Percentiles rank a stretch among this genome's conserved stretches.
Conservation (phyloP, 92 coral and sea anemone species). For the Scolanthus callimorphus region DNA sequence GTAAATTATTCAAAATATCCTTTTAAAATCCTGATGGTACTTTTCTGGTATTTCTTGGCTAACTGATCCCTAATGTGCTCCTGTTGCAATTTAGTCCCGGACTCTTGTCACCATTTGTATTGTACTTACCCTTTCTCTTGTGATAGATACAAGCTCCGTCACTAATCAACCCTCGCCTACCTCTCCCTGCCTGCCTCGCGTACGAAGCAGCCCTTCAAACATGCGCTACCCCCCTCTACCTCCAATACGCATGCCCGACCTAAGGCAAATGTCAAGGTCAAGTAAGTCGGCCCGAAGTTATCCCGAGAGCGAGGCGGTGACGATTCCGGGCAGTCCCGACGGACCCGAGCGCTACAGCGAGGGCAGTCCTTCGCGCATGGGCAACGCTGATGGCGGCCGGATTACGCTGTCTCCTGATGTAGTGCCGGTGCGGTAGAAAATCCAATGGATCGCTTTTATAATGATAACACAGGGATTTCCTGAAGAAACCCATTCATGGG, state of each 20-base stretch:
- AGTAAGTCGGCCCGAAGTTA: slow-evolving; percentile 71
- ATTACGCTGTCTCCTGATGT: slow-evolving; percentile 26
- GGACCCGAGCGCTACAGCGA: slow-evolving; percentile 12
- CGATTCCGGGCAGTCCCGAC: slow-evolving; percentile 54
- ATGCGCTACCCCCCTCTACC: slow-evolving; percentile 68
- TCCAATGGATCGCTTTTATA: too few species aligned
- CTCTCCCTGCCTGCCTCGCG: slow-evolving; percentile 39
- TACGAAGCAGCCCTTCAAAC: slow-evolving; percentile 33
- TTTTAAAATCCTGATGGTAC: too few species aligned
- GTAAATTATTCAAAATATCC: too few species aligned
- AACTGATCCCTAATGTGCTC: too few species aligned
- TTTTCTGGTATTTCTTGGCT: not conserved
- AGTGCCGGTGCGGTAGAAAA: slow-evolving; percentile 21
- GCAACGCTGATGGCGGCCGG: slow-evolving; percentile 7
- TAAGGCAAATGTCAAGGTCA: slow-evolving; percentile 70
- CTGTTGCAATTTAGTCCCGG: too few species aligned
- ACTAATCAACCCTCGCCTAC: slow-evolving; percentile 6
- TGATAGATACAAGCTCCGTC: slow-evolving; percentile 1
- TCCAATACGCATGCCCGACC: slow-evolving; percentile 88
- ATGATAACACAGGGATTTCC: too few species aligned
- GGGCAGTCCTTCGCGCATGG: slow-evolving; percentile 7
- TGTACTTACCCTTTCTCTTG: not conserved
- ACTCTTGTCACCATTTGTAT: not conserved
- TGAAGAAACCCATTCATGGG: too few species aligned
- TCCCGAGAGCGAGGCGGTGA: slow-evolving; percentile 64